Evolutionary conservation across 2,113 vertebrate genomes (phyloP), one percentile per base, ranked within the genome.

Genomic region (Myotis brandtii): DNA sequence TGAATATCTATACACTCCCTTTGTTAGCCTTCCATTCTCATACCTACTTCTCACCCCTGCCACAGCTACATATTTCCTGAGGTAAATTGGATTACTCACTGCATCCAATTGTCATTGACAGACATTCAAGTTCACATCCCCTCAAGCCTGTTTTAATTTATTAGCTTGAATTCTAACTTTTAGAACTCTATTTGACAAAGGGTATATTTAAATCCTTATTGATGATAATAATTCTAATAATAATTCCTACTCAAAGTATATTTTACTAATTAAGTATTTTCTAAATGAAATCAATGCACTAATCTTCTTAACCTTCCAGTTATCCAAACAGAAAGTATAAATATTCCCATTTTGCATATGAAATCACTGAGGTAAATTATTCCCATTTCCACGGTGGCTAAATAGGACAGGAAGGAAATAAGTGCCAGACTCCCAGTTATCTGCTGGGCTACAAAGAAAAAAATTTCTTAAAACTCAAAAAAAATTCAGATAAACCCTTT

Each of bases 41-140:
- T 66, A 52, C 62, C 95, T 94, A 40, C 79, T 93, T 85, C 43
- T 97, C 93, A 97, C 64, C 50, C 70, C 46, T 94, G 94, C 93
- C 94, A 96, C 27, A 46, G 89, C 72, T 88, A 89, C 67, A 83
- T 32, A 84, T 93, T 91, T 95, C 96, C 96, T 84, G 88, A 94
- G 96, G 93, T 80, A 97, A 98, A 97, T 96, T 96, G 95, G 91
- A 97, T 98, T 98, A 97, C 94, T 97, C 96, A 96, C 97, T 93
- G 96, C 86, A 97, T 97, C 79, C 94, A 96, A 93, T 97, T 97
- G 96, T 97, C 97, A 97, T 96, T 98, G 96, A 97, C 88, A 97
- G 97, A 89, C 94, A 89, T 86, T 95, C 96, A 97, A 97, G 91
- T 96, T 98, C 97, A 96, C 91, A 96, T 96, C 18, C 97, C 93